Evolutionary conservation across 2,797 vertebrate genomes (phyloP), one percentile per base, ranked within the genome.

Genomic region (Artibeus jamaicensis): DNA sequence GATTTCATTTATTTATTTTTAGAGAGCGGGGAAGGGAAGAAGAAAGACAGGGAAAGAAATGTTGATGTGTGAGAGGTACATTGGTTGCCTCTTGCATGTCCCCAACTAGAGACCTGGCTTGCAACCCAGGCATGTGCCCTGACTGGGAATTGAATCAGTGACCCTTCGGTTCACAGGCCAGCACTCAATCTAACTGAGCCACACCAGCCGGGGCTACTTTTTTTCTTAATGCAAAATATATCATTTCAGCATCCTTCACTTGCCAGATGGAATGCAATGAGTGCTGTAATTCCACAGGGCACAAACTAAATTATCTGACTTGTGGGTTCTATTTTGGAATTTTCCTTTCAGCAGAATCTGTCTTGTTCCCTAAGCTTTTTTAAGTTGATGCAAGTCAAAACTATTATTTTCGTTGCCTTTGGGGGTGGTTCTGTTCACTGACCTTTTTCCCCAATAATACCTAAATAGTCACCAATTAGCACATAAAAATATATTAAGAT

Each of bases 251-350:
- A 70, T 44, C 34, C 37, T 19, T 73, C 32, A 84, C 76, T 78
- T 93, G 42, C 78, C 57, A 84, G 53, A 89, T 79, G 32, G 50
- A 86, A 46, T 84, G 50, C 34, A 79, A 9, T 29, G 19, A 88
- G 39, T 50, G n/a, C 68, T 90, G 4, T 44, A 89, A 88, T 89
- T 94, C 84, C 46, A 81, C 53, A 34, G 81, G 81, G 78, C 32
- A 92, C 12, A 93, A 65, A 39, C 19, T 57, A 92, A 94, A 93
- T 88, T 12, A 87, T 50, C 76, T 65, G 44, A 46, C 53, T 82
- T 39, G 18, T 53, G 65, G 46, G 59, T 95, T 86, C 81, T 55
- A 67, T 78, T 97, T 91, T 92, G 48, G 34, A 87, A 96, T 74
- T 86, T 93, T 96, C 74, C 73, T 87, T 77, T 83, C 15, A 83